These are phyloP conservation scores for Tachina fera DNA, from an alignment of 2,888 invertebrate genomes.

Conservation along the genomic window DNA sequence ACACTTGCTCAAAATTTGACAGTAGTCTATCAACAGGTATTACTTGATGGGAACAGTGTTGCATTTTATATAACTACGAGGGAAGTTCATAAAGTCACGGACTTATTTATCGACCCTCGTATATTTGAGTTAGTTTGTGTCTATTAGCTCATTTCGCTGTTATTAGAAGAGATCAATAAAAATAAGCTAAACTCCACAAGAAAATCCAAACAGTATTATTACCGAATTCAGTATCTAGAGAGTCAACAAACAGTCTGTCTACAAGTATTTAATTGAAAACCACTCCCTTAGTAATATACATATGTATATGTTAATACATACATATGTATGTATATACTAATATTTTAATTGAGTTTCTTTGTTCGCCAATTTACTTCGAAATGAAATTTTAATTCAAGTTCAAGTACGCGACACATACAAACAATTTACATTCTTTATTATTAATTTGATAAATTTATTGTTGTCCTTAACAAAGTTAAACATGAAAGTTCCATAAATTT, in stretches of 20 bases:
- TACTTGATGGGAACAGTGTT: too few relatives aligned
- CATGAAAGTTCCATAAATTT: slow-evolving; percentile 31
- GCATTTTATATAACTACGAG: too few relatives aligned
- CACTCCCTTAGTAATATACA: slow-evolving; percentile 4
- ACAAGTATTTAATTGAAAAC: not conserved
- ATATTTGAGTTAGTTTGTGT: not conserved
- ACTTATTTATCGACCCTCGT: too few relatives aligned
- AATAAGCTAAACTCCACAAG: not conserved
- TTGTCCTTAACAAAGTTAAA: slow-evolving; percentile 33
- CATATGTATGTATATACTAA: too few relatives aligned
- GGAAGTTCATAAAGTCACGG: too few relatives aligned
- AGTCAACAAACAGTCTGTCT: not conserved
- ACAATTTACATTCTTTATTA: slow-evolving; percentile 24
- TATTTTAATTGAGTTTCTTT: not conserved
- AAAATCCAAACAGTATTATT: not conserved
- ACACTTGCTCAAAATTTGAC: too few relatives aligned
- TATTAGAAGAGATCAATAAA: slow-evolving; percentile 1
- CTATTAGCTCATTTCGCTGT: not conserved
- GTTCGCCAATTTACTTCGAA: not conserved
- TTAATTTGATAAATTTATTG: slow-evolving; percentile 6
- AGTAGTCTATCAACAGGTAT: too few relatives aligned
- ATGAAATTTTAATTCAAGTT: slow-evolving; percentile 50
- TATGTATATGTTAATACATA: too few relatives aligned
- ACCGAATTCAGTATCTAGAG: too few relatives aligned
- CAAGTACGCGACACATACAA: slow-evolving; percentile 38